Evolutionary conservation across 2,797 vertebrate genomes (phyloP), one percentile per base, ranked within the genome.

Genomic region (Girardinus metallicus): DNA sequence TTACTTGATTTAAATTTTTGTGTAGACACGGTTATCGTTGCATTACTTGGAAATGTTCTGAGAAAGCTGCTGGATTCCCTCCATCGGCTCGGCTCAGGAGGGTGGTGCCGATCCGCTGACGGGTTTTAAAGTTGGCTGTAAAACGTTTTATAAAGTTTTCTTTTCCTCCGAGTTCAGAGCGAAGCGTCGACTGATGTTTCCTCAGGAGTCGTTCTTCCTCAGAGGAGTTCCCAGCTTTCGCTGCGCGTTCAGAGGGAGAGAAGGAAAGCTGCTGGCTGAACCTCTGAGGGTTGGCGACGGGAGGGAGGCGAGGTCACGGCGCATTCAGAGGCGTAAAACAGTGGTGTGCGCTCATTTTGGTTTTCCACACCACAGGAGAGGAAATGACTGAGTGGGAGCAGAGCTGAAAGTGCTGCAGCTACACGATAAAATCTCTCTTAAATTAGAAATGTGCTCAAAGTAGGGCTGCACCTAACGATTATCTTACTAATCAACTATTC

Each of bases 301-400:
- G 55, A 60, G 57, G 2, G 13, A 60, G 57, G 73, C 62, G 53
- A 84, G 77, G 77, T 82, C 64, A 55, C 53, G 26, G 60, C 13
- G 36, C 44, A 9, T 66, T 75, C 51, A 53, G 80, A 71, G 73
- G 82, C 75, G 70, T 75, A 31, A 77, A 79, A 34, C 66, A 72
- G 75, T 23, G 78, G 76, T 66, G 84, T 74, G 76, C 71, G 53
- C 77, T 77, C 74, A 41, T 75, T 77, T 73, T 11, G 44, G n/a
- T 85, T 88, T 86, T 88, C 79, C 87, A 91, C 80, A 68, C 66
- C 60, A 71, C 57, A 29, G 57, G 76, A 85, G 60, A 88, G 90
- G 90, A 90, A 91, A 83, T 81, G 84, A 80, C 87, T 84, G 83
- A 53, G 29, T 70, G 89, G 85, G 83, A 83, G 81, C 53, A 46